A percentile compares a stretch with the other conserved stretches of the same genome.
These are phyloP conservation scores for Azemiops feae DNA, from an alignment of 2,113 vertebrate genomes.

Conservation along the genomic window DNA sequence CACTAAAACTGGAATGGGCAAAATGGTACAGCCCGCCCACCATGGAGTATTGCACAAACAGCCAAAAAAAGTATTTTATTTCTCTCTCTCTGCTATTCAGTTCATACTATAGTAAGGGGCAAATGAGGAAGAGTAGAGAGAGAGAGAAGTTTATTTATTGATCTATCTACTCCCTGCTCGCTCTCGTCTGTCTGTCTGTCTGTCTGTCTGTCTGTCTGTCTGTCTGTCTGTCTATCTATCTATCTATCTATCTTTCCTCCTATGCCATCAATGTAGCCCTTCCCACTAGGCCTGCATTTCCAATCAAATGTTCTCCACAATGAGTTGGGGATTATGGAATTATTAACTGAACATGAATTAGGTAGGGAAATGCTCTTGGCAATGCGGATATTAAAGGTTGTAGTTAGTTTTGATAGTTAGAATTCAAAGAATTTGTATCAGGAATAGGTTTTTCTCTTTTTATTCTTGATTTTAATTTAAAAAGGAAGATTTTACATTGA, in stretches of 20 bases:
- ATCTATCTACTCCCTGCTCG: neutral
- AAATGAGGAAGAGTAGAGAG: neutral
- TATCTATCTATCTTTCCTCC: neutral
- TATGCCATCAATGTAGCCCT: conserved; percentile 40
- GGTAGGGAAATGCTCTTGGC: neutral
- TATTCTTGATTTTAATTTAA: neutral
- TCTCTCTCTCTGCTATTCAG: neutral
- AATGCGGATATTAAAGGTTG: neutral
- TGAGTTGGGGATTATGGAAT: neutral
- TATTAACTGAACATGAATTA: neutral
- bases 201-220: too few species aligned
- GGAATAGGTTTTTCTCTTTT: neutral
- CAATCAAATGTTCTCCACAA: neutral
- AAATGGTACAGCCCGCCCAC: too few species aligned
- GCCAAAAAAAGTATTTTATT: too few species aligned
- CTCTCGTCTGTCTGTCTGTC: too few species aligned
- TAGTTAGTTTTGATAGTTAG: neutral
- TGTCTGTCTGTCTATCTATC: too few species aligned
- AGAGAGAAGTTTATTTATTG: neutral
- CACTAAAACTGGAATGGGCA: too few species aligned
- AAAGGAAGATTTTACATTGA: neutral
- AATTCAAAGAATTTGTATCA: neutral
- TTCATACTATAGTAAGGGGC: neutral
- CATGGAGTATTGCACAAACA: too few species aligned
- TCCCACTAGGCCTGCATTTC: conserved; percentile 21